Percentiles rank a stretch among this genome's conserved stretches.
These are phyloP conservation scores for Geopemphigus sp. DNA, from an alignment of 1,140 invertebrate genomes.

Conservation along the genomic window DNA sequence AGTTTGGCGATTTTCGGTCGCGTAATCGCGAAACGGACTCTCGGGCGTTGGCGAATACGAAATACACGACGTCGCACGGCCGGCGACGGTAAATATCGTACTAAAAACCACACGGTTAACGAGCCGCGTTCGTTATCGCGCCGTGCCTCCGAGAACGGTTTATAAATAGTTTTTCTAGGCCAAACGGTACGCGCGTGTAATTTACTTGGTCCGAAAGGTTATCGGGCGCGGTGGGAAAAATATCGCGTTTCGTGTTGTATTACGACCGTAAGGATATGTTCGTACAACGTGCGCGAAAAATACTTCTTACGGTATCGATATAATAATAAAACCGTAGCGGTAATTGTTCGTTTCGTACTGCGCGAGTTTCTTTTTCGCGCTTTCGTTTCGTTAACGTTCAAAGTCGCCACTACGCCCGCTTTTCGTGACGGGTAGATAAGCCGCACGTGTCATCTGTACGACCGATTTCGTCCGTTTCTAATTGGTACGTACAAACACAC, in stretches of 20 bases:
- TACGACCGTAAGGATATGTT: neutral
- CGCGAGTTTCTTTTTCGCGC: too few species aligned
- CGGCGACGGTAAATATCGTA: too few species aligned
- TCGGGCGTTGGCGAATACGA: neutral
- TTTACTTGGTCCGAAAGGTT: slow-evolving; percentile 15
- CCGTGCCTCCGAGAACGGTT: neutral
- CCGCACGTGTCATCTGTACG: too few species aligned
- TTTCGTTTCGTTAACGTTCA: too few species aligned
- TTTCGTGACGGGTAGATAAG: too few species aligned
- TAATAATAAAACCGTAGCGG: too few species aligned
- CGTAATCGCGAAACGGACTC: neutral
- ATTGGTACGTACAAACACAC: too few species aligned
- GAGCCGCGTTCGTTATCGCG: neutral
- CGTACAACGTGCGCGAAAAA: neutral
- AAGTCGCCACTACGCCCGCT: too few species aligned
- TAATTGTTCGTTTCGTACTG: too few species aligned
- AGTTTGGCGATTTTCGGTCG: neutral
- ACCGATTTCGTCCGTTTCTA: too few species aligned
- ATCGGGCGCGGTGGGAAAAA: neutral
- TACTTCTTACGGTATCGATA: too few species aligned
- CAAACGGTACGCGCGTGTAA: slow-evolving; percentile 4
- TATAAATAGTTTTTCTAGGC: slow-evolving; percentile 23
- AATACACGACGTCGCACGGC: neutral
- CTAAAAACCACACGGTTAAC: too few species aligned
- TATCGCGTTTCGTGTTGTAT: neutral